A percentile compares a stretch with the other conserved stretches of the same genome.
Evolutionary conservation across 2,797 vertebrate genomes (phyloP).

Genomic region (Semaprochilodus insignis): DNA sequence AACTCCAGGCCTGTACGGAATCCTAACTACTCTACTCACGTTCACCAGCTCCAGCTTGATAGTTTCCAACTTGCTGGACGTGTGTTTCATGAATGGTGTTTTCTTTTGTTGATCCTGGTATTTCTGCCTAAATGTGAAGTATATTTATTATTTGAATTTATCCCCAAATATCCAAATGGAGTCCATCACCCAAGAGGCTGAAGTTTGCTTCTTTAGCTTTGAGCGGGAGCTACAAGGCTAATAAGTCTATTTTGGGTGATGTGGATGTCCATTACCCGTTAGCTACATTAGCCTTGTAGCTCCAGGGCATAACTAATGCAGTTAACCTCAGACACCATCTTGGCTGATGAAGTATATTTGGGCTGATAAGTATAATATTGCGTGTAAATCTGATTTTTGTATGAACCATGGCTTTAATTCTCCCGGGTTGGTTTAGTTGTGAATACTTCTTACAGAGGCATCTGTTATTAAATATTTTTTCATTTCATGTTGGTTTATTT

Average conservation of each 20-base stretch:
- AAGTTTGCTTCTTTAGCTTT: too few relatives aligned
- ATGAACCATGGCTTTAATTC: not conserved
- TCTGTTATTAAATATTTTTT: slow-evolving; percentile 43
- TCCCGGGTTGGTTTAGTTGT: slow-evolving; percentile 27
- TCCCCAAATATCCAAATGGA: too few relatives aligned
- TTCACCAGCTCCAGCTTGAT: not conserved
- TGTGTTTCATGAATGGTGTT: not conserved
- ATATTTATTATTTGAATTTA: not conserved
- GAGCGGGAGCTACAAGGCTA: too few relatives aligned
- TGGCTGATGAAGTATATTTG: not conserved
- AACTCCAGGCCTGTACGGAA: slow-evolving; percentile 22
- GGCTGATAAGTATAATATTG: not conserved
- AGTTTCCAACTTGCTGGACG: not conserved
- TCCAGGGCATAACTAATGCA: too few relatives aligned
- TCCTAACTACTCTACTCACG: not conserved
- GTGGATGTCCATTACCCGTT: too few relatives aligned
- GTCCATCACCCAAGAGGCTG: too few relatives aligned
- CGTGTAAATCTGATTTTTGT: not conserved
- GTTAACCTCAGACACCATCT: too few relatives aligned
- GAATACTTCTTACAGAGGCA: slow-evolving; percentile 69
- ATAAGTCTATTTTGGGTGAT: too few relatives aligned
- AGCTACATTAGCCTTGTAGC: too few relatives aligned
- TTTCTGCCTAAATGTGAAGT: not conserved
- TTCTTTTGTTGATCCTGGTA: not conserved
- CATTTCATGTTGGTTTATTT: not conserved